Conservation (phyloP, 2,797 vertebrate genomes). For the Eptatretus atami region DNA sequence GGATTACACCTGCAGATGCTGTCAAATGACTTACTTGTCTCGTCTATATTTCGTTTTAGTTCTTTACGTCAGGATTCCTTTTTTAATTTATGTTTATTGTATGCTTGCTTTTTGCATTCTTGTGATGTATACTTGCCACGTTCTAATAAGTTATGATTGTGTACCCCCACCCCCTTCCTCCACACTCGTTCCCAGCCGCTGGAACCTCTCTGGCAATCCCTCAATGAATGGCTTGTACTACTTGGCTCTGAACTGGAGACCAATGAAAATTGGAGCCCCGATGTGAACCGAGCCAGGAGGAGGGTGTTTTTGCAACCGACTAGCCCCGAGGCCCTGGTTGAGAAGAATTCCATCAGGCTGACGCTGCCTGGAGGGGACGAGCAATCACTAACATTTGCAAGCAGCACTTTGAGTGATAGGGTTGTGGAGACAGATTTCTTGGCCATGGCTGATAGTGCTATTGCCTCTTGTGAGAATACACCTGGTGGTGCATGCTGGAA, state of each 20-base stretch:
- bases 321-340: conserved; percentile 12
- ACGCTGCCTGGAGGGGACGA: too few relatives aligned
- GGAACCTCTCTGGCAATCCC: conserved; percentile 84
- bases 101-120: too few relatives aligned
- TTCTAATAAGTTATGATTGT: not conserved
- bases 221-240: conserved; percentile 88
- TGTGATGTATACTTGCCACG: too few relatives aligned
- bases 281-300: conserved; percentile 31
- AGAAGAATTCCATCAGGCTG: not conserved
- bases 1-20: too few relatives aligned
- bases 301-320: conserved; percentile 62
- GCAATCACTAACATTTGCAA: too few relatives aligned
- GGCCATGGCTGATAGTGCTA: not conserved
- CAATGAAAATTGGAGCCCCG: conserved; percentile 26
- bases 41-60: too few relatives aligned
- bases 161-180: not conserved
- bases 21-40: too few relatives aligned
- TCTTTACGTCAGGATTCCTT: too few relatives aligned
- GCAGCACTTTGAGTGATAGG: too few relatives aligned
- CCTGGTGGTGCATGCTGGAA: not conserved
- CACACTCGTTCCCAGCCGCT: conserved; percentile 30
- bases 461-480: too few relatives aligned
- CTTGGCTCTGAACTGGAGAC: conserved; percentile 69
- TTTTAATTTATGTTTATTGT: too few relatives aligned
- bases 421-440: too few relatives aligned